Evolutionary conservation across 2,888 invertebrate genomes (phyloP).

Genomic region (Amphimallon solstitiale): DNA sequence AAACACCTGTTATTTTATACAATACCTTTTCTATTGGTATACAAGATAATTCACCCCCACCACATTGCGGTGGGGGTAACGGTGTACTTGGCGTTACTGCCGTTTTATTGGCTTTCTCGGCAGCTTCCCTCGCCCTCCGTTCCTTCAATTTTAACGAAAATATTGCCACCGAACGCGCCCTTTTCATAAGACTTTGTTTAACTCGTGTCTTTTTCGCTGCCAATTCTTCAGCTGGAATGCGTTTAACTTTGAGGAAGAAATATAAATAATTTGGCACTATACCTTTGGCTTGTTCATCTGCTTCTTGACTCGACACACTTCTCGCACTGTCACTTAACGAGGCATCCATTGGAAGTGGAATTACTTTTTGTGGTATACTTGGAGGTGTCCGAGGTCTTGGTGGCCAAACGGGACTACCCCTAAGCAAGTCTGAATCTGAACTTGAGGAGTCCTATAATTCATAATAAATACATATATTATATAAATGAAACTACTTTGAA

Average conservation of each 20-base stretch:
- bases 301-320: conserved; percentile 68
- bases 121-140: conserved; percentile 81
- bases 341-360: conserved; percentile 62
- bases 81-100: conserved; percentile 61
- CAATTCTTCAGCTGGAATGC: conserved; percentile 67
- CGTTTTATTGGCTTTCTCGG: conserved; percentile 70
- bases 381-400: conserved; percentile 59
- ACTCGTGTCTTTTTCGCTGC: conserved; percentile 74
- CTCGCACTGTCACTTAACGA: conserved; percentile 67
- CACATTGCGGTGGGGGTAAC: conserved; percentile 70
- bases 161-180: conserved; percentile 86
- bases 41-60: conserved; percentile 85
- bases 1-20: neutral
- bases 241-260: no score
- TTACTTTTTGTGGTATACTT: conserved; percentile 44
- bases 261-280: conserved; percentile 41
- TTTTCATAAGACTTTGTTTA: conserved; percentile 82
- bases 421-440: conserved; percentile 69
- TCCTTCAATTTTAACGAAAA: conserved; percentile 84
- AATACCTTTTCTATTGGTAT: conserved; percentile 84
- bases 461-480: neutral
- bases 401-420: conserved; percentile 61
- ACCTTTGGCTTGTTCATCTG: conserved; percentile 64
- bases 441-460: conserved; percentile 65
- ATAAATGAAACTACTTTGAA: no score